phyloP scores from a whole-genome alignment of 2,113 vertebrate genomes.

The Desmodus rotundus region DNA sequence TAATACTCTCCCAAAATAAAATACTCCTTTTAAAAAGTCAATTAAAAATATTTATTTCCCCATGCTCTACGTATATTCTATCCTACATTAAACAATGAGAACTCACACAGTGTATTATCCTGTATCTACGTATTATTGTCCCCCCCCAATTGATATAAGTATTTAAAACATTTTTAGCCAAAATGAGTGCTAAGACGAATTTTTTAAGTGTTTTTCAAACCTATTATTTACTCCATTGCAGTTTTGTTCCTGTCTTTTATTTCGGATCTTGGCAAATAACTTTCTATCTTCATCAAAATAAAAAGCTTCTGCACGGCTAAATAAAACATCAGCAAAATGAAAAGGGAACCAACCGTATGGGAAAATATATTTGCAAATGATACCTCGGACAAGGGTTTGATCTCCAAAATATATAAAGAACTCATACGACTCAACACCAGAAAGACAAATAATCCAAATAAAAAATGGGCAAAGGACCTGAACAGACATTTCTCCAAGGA shows the following conservation, averaged over 20 bases:
- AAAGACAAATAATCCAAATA: too few species aligned
- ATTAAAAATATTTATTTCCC: background rate
- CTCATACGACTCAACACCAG: too few species aligned
- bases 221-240: background rate
- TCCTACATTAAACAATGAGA: background rate
- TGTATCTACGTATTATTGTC: background rate
- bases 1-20: background rate
- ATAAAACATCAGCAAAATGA: too few species aligned
- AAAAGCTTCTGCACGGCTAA: too few species aligned
- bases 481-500: too few species aligned
- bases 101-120: background rate
- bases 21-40: background rate
- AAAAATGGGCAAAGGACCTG: too few species aligned
- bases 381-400: too few species aligned
- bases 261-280: constrained; percentile 1
- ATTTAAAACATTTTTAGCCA: constrained; percentile 15
- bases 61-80: background rate
- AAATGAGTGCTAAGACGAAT: background rate
- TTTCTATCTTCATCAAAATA: background rate
- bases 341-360: too few species aligned
- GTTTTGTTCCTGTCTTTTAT: background rate
- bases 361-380: too few species aligned
- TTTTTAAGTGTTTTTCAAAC: background rate
- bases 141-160: background rate
- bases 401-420: too few species aligned